Evolutionary conservation across 2,888 invertebrate species (phyloP).

Genomic region (Cryptus viduatorius): DNA sequence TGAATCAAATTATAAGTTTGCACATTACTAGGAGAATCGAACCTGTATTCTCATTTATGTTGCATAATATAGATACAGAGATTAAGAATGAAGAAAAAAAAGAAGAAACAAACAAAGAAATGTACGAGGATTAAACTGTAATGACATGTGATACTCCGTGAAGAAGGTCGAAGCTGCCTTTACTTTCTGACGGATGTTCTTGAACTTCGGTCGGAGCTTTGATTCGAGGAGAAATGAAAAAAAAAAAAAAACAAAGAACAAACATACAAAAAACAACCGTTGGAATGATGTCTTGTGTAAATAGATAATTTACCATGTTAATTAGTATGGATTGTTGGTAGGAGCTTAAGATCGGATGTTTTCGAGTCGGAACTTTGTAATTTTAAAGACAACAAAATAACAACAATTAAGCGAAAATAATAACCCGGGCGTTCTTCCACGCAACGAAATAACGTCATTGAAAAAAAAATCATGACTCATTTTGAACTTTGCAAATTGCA

Average conservation of each 20-base stretch:
- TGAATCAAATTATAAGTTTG: slow-evolving; percentile 46
- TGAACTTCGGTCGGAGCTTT: slow-evolving; percentile 38
- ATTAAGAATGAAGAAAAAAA: slow-evolving; percentile 23
- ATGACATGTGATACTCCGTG: slow-evolving; percentile 70
- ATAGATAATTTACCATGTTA: slow-evolving; percentile 69
- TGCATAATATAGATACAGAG: slow-evolving; percentile 67
- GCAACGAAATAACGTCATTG: slow-evolving; percentile 56
- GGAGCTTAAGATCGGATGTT: slow-evolving; percentile 60
- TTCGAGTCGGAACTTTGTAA: slow-evolving; percentile 60
- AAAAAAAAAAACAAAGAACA: slow-evolving; percentile 35
- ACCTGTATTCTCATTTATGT: slow-evolving; percentile 46
- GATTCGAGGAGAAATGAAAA: slow-evolving; percentile 46
- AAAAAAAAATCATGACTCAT: slow-evolving; percentile 62
- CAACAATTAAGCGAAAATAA: slow-evolving; percentile 7
- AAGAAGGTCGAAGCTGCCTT: slow-evolving; percentile 48
- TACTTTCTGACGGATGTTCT: slow-evolving; percentile 52
- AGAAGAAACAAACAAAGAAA: slow-evolving; percentile 37
- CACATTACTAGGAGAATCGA: slow-evolving; percentile 54
- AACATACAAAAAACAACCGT: slow-evolving; percentile 38
- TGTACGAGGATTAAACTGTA: slow-evolving; percentile 63
- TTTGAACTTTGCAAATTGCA: slow-evolving; percentile 49
- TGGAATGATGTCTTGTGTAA: slow-evolving; percentile 70
- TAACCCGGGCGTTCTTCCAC: slow-evolving; percentile 40
- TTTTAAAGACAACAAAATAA: slow-evolving; percentile 51
- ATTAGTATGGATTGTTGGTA: slow-evolving; percentile 65